Percentiles rank a stretch among this genome's conserved stretches.
Conservation (phyloP, 2,797 vertebrate genomes). For the Chiloscyllium punctatum region DNA sequence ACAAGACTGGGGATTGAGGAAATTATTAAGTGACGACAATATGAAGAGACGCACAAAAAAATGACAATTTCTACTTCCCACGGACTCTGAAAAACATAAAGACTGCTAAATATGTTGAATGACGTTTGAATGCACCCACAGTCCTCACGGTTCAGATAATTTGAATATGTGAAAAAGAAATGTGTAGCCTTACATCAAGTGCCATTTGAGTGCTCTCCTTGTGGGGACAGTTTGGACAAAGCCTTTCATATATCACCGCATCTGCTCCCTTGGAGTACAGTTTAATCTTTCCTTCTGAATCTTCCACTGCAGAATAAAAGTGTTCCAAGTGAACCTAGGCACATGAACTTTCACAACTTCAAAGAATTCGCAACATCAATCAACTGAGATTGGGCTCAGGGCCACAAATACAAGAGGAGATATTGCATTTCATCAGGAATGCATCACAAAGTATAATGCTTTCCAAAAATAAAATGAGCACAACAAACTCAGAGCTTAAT, state of each 20-base stretch:
- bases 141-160: neutral
- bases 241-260: constrained; percentile 72
- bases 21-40: neutral
- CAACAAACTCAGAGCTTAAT: neutral
- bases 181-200: constrained; percentile 65
- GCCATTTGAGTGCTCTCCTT: constrained; percentile 61
- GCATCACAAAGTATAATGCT: neutral
- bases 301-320: constrained; percentile 62
- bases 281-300: constrained; percentile 73
- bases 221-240: constrained; percentile 50
- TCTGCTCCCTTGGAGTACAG: constrained; percentile 93
- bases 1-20: neutral
- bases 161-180: neutral
- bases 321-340: neutral
- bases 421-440: neutral
- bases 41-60: neutral
- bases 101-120: neutral
- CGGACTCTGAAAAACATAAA: neutral
- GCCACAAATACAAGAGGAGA: neutral
- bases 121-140: neutral
- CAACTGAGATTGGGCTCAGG: fast-evolving
- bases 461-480: neutral
- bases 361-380: fast-evolving
- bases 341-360: neutral
- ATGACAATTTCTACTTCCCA: neutral